Percentiles rank a stretch among this genome's conserved stretches.
These are phyloP conservation scores for Umimayanthus chanpuru DNA, from an alignment of 92 coral and sea anemone genomes.

Conservation along the genomic window DNA sequence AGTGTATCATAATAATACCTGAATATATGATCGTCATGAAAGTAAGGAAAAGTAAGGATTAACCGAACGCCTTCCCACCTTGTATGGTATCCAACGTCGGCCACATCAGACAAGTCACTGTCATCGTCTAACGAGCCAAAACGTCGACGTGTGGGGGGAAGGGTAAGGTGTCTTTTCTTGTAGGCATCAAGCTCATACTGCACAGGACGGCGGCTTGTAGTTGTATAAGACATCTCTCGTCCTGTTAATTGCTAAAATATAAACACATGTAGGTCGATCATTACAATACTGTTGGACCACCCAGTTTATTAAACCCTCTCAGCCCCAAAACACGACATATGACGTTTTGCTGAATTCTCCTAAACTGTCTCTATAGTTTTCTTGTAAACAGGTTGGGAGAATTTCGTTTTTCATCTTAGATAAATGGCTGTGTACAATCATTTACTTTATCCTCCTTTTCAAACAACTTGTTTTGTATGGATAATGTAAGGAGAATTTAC, in stretches of 20 bases:
- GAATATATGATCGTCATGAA: no score
- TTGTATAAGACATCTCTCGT: background rate
- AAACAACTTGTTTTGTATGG: no score
- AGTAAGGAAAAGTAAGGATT: background rate
- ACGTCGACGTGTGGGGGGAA: slow-evolving; percentile 48
- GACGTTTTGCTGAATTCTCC: no score
- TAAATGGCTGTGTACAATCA: no score
- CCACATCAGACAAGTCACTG: slow-evolving; percentile 57
- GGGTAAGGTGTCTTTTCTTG: background rate
- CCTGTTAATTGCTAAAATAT: background rate
- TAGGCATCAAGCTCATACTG: background rate
- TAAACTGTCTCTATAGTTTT: no score
- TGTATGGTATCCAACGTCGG: background rate
- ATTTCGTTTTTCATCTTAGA: no score
- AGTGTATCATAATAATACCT: no score
- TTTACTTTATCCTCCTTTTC: no score
- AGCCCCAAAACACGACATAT: no score
- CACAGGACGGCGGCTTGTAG: background rate
- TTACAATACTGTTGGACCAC: background rate
- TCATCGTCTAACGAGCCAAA: slow-evolving; percentile 62
- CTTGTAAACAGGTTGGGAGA: no score
- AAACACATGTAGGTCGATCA: background rate
- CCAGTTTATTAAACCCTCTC: no score
- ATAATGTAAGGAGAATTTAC: no score
- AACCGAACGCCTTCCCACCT: background rate